Conservation (phyloP, 2,888 invertebrate species). For the Rhamnusium bicolor region DNA sequence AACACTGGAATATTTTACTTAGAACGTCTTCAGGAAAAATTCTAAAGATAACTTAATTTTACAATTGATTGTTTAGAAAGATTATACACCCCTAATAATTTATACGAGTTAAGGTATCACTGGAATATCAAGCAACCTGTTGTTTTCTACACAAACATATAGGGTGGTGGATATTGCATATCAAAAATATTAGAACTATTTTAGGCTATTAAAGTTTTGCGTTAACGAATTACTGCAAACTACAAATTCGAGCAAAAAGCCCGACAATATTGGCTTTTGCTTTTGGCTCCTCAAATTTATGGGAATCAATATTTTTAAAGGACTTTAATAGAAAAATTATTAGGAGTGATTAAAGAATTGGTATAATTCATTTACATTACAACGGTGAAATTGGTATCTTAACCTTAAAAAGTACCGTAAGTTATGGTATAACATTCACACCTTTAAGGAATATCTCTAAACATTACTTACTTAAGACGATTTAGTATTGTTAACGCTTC, state of each 20-base stretch:
- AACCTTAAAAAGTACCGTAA: background rate
- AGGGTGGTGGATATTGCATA: too few species aligned
- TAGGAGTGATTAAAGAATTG: background rate
- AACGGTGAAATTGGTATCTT: background rate
- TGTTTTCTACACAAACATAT: too few species aligned
- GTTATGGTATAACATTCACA: background rate
- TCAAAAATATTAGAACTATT: too few species aligned
- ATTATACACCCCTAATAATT: background rate
- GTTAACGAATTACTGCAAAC: too few species aligned
- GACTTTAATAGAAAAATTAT: background rate
- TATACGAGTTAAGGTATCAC: background rate
- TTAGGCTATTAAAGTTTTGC: too few species aligned
- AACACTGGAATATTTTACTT: background rate
- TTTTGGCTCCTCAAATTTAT: too few species aligned
- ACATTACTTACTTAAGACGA: background rate
- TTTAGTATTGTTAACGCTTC: slow-evolving; percentile 6
- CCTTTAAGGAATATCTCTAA: background rate
- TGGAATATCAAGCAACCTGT: background rate
- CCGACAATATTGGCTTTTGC: background rate
- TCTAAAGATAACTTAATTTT: background rate
- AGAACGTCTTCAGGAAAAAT: background rate
- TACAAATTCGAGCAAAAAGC: background rate
- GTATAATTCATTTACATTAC: background rate
- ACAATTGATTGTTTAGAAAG: background rate
- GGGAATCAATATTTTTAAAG: too few species aligned